These are phyloP conservation scores for Scaptomyza graminum DNA, from an alignment of 1,140 invertebrate genomes.

Conservation along the genomic window DNA sequence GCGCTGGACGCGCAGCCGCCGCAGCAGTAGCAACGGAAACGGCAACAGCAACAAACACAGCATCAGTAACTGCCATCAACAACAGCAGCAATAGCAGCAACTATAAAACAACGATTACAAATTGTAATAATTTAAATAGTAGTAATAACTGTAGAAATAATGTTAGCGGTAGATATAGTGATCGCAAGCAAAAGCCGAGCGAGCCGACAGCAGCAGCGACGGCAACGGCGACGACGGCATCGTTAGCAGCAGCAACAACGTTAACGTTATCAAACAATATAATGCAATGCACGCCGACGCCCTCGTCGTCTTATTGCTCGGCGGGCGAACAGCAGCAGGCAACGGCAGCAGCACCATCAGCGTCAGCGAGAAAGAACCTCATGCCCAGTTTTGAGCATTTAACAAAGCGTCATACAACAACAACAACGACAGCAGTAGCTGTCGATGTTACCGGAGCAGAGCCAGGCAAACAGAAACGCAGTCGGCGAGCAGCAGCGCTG, in stretches of 20 bases:
- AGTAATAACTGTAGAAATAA: slow-evolving; percentile 76
- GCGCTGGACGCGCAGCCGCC: slow-evolving; percentile 56
- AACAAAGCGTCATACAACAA: slow-evolving; percentile 16
- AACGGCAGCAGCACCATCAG: slow-evolving; percentile 46
- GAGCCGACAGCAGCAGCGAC: slow-evolving; percentile 32
- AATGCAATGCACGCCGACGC: slow-evolving; percentile 16
- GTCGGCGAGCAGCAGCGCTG: slow-evolving; percentile 61
- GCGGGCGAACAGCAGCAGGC: slow-evolving; percentile 38
- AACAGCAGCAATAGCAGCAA: slow-evolving; percentile 32
- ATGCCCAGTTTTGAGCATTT: slow-evolving; percentile 67
- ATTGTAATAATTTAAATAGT: slow-evolving; percentile 81
- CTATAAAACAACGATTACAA: slow-evolving; percentile 75
- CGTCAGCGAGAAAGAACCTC: slow-evolving; percentile 79
- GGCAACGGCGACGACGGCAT: slow-evolving; percentile 19
- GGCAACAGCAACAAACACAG: slow-evolving; percentile 57
- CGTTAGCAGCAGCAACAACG: slow-evolving; percentile 1
- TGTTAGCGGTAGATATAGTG: slow-evolving; percentile 74
- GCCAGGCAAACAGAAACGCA: slow-evolving; percentile 58
- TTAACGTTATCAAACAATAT: background rate
- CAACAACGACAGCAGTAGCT: slow-evolving; percentile 20
- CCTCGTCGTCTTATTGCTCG: slow-evolving; percentile 18
- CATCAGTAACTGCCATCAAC: slow-evolving; percentile 8
- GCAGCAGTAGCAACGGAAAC: slow-evolving; percentile 38
- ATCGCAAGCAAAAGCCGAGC: slow-evolving; percentile 61
- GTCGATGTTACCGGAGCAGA: slow-evolving; percentile 1